A percentile compares a stretch with the other conserved stretches of the same genome.
These are phyloP conservation scores for Oxycera nigricornis DNA, from an alignment of 2,888 invertebrate genomes.

Conservation along the genomic window DNA sequence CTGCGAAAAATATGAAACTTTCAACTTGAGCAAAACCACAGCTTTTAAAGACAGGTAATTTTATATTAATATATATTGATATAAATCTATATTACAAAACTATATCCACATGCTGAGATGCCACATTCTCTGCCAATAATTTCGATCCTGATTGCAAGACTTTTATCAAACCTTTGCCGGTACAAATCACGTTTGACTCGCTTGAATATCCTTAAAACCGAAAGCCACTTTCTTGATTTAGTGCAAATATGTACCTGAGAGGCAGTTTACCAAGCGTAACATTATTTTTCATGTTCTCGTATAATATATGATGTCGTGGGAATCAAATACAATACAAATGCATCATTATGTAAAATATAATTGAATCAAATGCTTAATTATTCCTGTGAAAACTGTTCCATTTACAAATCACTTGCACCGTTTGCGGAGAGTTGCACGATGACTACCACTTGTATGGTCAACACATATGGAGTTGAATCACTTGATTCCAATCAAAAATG, in stretches of 20 bases:
- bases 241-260: neutral
- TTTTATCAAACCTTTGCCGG: no score
- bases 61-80: no score
- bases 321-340: neutral
- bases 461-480: no score
- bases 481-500: neutral
- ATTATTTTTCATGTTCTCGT: conserved; percentile 28
- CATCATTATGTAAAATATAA: conserved; percentile 34
- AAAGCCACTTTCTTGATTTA: neutral
- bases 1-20: no score
- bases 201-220: neutral
- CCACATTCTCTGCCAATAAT: no score
- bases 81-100: no score
- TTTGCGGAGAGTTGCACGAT: no score
- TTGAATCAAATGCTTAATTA: conserved; percentile 34
- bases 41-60: no score
- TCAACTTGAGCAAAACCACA: no score
- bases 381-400: conserved; percentile 29
- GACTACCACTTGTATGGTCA: no score
- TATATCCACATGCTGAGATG: no score
- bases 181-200: conserved; percentile 11
- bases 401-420: neutral
- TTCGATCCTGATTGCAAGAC: no score
- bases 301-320: conserved; percentile 48
- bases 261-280: neutral